Evolutionary conservation across 1,140 invertebrate genomes (phyloP).

Genomic region (Aphaenogaster ashmeadi): DNA sequence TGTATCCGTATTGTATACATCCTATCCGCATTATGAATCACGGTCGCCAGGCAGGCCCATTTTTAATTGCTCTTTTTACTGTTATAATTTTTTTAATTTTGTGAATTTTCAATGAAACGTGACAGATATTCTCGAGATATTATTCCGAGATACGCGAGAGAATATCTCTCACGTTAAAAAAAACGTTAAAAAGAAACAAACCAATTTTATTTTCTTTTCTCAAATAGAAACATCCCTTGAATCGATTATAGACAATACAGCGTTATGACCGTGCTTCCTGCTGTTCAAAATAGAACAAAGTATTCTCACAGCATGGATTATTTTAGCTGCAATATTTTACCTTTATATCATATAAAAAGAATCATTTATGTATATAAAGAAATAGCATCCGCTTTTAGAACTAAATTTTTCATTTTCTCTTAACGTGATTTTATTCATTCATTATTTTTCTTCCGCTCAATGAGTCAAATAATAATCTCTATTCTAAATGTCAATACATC

Average conservation of each 20-base stretch:
- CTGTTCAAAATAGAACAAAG: background rate
- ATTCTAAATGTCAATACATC: background rate
- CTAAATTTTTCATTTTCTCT: background rate
- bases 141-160: background rate
- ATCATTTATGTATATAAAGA: background rate
- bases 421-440: background rate
- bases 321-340: conserved; percentile 6
- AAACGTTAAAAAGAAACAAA: background rate
- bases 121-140: background rate
- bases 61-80: background rate
- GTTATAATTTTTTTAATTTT: background rate
- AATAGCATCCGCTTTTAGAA: background rate
- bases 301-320: background rate
- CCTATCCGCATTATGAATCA: background rate
- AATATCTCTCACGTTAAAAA: background rate
- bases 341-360: background rate
- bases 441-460: background rate
- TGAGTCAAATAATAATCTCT: background rate
- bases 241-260: background rate
- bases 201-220: background rate
- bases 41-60: background rate
- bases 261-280: background rate
- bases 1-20: background rate
- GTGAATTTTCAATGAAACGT: background rate
- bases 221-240: background rate